phyloP scores from a whole-genome alignment of 2,113 vertebrate species.

The Archocentrus centrarchus region DNA sequence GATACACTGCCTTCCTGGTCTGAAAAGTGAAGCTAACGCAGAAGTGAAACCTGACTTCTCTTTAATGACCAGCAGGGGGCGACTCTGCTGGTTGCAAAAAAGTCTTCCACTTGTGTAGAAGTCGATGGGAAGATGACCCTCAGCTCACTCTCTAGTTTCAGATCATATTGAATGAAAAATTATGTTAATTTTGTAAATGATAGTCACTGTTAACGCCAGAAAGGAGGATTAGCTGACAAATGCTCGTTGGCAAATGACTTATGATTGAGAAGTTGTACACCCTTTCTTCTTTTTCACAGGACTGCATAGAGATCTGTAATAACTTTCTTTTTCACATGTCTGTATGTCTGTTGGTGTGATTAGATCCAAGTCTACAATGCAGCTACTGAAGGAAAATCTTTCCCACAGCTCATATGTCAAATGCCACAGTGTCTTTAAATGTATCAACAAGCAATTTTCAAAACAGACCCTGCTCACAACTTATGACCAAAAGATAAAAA shows the following conservation, averaged over 20 bases:
- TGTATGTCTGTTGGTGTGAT: not conserved
- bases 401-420: not conserved
- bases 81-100: not conserved
- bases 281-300: not conserved
- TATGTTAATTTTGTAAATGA: not conserved
- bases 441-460: not conserved
- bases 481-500: conserved; percentile 4
- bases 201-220: not conserved
- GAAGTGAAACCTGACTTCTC: not conserved
- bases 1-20: too few relatives aligned
- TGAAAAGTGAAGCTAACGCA: not conserved
- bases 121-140: not conserved
- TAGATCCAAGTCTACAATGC: not conserved
- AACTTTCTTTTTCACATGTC: not conserved
- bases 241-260: not conserved
- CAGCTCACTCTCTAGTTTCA: not conserved
- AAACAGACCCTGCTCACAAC: not conserved
- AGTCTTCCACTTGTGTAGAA: not conserved
- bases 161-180: not conserved
- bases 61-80: not conserved
- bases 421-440: not conserved
- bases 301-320: not conserved
- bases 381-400: not conserved
- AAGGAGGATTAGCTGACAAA: not conserved
- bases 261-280: not conserved